Evolutionary conservation across 2,113 vertebrate species (phyloP), one percentile per base, ranked within the genome.

Genomic region (Phasianus colchicus): DNA sequence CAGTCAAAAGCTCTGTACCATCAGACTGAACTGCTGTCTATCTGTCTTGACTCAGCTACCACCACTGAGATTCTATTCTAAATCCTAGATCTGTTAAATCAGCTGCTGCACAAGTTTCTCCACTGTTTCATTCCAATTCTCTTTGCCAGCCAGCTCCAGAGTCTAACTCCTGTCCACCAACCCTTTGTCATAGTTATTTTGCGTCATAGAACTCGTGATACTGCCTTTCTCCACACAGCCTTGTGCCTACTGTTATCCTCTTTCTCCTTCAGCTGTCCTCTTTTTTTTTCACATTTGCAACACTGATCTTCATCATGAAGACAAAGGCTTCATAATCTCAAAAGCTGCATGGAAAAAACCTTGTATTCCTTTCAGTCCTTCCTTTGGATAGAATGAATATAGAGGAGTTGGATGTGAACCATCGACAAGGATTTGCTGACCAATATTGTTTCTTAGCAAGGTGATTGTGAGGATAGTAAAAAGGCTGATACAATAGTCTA

Each of bases 401-500:
- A 66, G 38, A 81, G 34, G 14, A 93, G 42, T 18, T 89, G 75
- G n/a, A 80, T 80, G 25, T 36, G 65, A 88, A 86, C 27, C 20
- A 47, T 42, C 32, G 83, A 36, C 13, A 65, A 57, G 30, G 61
- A 67, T 86, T 86, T 95, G 73, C 80, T 88, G 92, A 82, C 83
- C 83, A 52, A 40, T 70, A 61, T 20, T 27, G 18, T 65, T 86
- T 48, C n/a, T 83, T 55, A 86, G 22, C 69, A 92, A 95, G 80
- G 90, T 90, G 86, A 94, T 71, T 10, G 25, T 3, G 9, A 71
- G 67, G 79, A 83, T 64, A 86, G 42, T 50, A 74, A 86, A 96
- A 86, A 29, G 74, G 64, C 60, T 90, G 47, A 81, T 63, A 38
- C 20, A 91, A 89, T n/a, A 80, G 8, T 27, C 30, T 67, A 54